Conservation (phyloP, 2,797 vertebrate genomes). For the Megalops cyprinoides region DNA sequence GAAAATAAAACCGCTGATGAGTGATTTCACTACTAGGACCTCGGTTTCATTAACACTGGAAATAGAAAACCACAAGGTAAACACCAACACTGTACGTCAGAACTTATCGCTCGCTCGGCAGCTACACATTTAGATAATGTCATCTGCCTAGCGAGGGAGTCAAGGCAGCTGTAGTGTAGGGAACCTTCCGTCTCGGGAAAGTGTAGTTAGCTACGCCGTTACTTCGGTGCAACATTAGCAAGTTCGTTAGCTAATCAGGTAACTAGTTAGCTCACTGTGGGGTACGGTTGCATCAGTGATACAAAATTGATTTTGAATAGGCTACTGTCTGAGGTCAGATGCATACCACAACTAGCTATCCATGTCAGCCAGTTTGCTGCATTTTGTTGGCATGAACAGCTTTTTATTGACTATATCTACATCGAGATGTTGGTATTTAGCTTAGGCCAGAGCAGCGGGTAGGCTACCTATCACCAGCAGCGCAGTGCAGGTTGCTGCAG, state of each 20-base stretch:
- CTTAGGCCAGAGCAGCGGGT: background rate
- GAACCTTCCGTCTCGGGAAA: too few relatives aligned
- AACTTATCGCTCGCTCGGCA: background rate
- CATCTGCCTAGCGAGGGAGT: too few relatives aligned
- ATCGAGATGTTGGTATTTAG: background rate
- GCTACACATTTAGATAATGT: background rate
- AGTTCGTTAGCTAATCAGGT: background rate
- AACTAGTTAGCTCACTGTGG: background rate
- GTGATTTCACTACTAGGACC: background rate
- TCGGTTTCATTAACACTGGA: background rate
- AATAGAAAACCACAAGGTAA: background rate
- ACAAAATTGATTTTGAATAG: background rate
- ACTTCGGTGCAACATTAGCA: too few relatives aligned
- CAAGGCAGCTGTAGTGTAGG: too few relatives aligned
- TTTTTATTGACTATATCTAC: background rate
- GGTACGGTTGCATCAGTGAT: background rate
- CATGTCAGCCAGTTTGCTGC: background rate
- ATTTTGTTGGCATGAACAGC: too few relatives aligned
- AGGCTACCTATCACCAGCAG: background rate
- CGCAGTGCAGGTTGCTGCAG: slow-evolving; percentile 13
- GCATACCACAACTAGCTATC: background rate
- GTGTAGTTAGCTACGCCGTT: too few relatives aligned
- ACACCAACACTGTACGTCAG: background rate
- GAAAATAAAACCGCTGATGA: background rate
- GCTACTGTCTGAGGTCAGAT: background rate